Percentiles rank a stretch among this genome's conserved stretches.
These are phyloP conservation scores for Hyaena hyaena DNA, from an alignment of 2,113 vertebrate species.

Conservation along the genomic window DNA sequence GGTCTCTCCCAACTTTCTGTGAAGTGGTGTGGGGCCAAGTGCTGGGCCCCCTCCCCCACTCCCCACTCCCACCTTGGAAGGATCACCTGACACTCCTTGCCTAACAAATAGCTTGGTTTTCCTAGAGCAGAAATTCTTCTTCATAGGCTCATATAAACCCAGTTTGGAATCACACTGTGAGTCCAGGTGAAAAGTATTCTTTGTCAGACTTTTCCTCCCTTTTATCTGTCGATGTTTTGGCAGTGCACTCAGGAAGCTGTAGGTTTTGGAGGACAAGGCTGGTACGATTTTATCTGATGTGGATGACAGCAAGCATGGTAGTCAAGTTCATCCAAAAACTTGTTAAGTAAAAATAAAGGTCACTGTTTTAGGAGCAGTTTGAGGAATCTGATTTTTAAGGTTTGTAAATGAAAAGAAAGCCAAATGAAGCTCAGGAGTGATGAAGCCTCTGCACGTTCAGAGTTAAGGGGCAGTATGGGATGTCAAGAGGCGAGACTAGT, in stretches of 20 bases:
- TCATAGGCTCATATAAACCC: not conserved
- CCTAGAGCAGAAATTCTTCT: not conserved
- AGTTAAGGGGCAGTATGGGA: not conserved
- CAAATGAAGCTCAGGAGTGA: not conserved
- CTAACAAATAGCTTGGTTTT: not conserved
- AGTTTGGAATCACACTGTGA: not conserved
- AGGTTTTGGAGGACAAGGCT: not conserved
- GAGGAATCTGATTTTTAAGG: not conserved
- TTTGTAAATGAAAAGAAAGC: not conserved
- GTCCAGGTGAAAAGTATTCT: not conserved
- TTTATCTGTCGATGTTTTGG: not conserved
- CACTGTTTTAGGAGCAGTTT: not conserved
- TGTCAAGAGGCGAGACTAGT: not conserved
- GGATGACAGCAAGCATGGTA: not conserved
- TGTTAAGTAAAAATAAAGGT: not conserved
- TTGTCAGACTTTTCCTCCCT: not conserved
- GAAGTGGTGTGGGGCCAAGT: rapidly evolving
- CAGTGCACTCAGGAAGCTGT: not conserved
- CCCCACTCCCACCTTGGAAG: rapidly evolving
- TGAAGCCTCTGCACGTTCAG: not conserved
- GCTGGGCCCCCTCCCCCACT: not conserved
- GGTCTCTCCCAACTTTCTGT: not conserved
- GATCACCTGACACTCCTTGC: no score
- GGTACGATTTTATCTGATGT: not conserved
- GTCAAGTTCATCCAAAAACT: not conserved